Evolutionary conservation across 1,140 invertebrate species (phyloP).

Genomic region (Batillaria attramentaria): DNA sequence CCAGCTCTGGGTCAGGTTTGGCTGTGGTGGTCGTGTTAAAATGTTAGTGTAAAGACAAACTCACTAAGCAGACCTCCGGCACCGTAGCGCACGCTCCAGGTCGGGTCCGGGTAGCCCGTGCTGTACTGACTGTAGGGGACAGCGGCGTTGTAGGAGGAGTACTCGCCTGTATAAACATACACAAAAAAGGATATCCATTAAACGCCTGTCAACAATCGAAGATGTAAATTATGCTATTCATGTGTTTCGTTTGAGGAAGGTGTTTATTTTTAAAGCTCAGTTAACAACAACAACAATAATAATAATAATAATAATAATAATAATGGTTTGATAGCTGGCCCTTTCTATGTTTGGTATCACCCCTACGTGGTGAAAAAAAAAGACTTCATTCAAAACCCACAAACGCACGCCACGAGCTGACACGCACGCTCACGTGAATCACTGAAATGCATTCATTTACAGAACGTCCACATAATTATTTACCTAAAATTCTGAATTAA

Average conservation of each 20-base stretch:
- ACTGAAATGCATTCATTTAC: too few species aligned
- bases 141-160: constrained; percentile 23
- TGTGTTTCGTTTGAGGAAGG: neutral
- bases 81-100: constrained; percentile 13
- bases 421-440: neutral
- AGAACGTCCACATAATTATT: too few species aligned
- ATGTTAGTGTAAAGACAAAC: neutral
- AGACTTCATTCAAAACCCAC: too few species aligned
- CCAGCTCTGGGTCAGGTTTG: neutral
- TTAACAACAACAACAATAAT: neutral
- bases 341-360: too few species aligned
- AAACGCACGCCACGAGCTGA: neutral
- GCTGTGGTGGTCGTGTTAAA: neutral
- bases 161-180: neutral
- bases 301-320: too few species aligned
- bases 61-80: constrained; percentile 16
- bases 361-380: too few species aligned
- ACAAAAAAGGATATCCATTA: neutral
- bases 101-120: neutral
- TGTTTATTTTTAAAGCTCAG: neutral
- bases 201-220: too few species aligned
- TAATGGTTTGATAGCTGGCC: neutral
- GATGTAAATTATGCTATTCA: neutral
- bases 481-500: too few species aligned
- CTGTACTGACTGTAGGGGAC: constrained; percentile 30